These are phyloP conservation scores for Scrobipalpa atriplicella DNA, from an alignment of 2,888 invertebrate genomes.

Conservation along the genomic window DNA sequence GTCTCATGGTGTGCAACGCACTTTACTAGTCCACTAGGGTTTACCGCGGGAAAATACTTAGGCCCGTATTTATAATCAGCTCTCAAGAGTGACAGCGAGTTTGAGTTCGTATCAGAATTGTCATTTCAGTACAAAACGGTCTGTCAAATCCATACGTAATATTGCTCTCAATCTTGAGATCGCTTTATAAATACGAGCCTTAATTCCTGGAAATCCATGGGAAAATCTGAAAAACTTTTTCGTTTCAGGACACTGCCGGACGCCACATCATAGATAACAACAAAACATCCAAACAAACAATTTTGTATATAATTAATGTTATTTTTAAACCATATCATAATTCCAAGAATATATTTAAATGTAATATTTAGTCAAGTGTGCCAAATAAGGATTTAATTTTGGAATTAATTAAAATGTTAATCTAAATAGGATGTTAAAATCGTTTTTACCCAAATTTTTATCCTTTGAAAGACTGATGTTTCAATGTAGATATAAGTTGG, in stretches of 20 bases:
- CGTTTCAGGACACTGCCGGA: slow-evolving; percentile 74
- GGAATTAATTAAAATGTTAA: slow-evolving; percentile 12
- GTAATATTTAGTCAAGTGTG: slow-evolving; percentile 21
- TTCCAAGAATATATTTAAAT: slow-evolving; percentile 9
- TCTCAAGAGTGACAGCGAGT: no score
- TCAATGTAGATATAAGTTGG: slow-evolving; percentile 47
- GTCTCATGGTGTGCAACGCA: no score
- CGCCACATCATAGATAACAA: slow-evolving; percentile 76
- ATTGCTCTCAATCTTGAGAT: no score
- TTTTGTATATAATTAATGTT: slow-evolving; percentile 27
- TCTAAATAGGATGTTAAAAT: slow-evolving; percentile 17
- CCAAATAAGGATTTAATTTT: slow-evolving; percentile 20
- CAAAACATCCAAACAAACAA: slow-evolving; percentile 35
- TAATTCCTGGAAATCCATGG: no score
- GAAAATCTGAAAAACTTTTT: not conserved
- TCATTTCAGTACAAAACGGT: no score
- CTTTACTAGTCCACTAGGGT: no score
- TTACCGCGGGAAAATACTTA: no score
- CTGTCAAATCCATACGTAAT: no score
- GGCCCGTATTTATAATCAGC: no score
- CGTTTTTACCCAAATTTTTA: slow-evolving; percentile 38
- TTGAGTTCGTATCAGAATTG: no score
- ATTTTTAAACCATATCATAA: slow-evolving; percentile 52
- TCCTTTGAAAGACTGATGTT: slow-evolving; percentile 71
- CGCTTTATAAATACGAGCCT: no score